phyloP scores from a whole-genome alignment of 2,888 invertebrate genomes.

The Dolomedes plantarius region DNA sequence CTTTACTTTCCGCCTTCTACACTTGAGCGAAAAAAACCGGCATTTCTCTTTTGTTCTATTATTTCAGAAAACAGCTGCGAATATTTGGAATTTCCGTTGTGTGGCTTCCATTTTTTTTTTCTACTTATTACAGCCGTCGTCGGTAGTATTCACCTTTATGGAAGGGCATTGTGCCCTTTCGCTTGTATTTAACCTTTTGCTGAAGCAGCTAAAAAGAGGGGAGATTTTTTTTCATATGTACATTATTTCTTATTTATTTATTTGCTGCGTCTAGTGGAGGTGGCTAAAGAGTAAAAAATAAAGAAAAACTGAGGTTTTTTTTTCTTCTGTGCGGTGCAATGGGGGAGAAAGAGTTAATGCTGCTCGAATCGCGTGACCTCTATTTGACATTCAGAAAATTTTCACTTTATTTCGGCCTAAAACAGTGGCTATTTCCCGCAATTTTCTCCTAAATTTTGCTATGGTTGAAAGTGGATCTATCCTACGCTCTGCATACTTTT shows the following conservation, averaged over 20 bases:
- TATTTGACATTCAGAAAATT: slow-evolving; percentile 43
- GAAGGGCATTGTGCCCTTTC: slow-evolving; percentile 66
- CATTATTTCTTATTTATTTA: slow-evolving; percentile 23
- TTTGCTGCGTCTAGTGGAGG: slow-evolving; percentile 43
- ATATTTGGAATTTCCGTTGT: slow-evolving; percentile 69
- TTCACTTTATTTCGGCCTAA: too few relatives aligned
- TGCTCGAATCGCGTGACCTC: slow-evolving; percentile 35
- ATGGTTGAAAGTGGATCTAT: too few relatives aligned
- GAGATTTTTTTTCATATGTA: slow-evolving; percentile 13
- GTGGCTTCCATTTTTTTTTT: slow-evolving; percentile 30
- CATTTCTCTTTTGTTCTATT: slow-evolving; percentile 28
- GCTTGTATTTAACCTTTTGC: slow-evolving; percentile 21
- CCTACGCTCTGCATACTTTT: too few relatives aligned
- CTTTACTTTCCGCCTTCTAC: slow-evolving; percentile 63
- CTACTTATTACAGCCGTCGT: slow-evolving; percentile 11
- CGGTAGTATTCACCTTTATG: slow-evolving; percentile 43
- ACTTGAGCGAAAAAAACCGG: slow-evolving; percentile 47
- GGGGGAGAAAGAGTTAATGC: slow-evolving; percentile 58
- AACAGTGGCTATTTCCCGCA: too few relatives aligned
- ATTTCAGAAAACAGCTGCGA: slow-evolving; percentile 54
- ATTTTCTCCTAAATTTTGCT: too few relatives aligned
- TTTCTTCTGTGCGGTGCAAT: slow-evolving; percentile 23
- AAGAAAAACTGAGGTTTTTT: slow-evolving; percentile 20
- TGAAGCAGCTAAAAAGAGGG: neutral
- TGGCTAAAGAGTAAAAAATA: slow-evolving; percentile 44